Evolutionary conservation across 2,888 invertebrate genomes (phyloP), one percentile per base, ranked within the genome.

Genomic region (Tribolium freemani): DNA sequence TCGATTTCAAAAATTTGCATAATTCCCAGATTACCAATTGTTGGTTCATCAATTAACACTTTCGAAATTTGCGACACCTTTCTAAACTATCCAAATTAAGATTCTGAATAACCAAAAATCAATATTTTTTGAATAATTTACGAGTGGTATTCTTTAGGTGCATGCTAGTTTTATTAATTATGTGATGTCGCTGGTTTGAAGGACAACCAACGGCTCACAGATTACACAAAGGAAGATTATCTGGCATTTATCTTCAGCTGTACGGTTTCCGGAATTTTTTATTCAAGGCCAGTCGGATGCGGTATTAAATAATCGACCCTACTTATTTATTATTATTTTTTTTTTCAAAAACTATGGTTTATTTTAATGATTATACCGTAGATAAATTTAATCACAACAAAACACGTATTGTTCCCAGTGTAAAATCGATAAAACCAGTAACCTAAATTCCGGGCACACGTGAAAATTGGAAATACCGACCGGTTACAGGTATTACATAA

Each of bases 401-500:
- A 26, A 5, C 26, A 26, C 5, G 5, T 26, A 5, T 38, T 38
- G 38, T 38, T 38, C 9, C 38, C 8, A 5, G 3, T 5, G 4
- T 6, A 48, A 48, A 48, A 48, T 48, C 48, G 16, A 48, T 48
- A 48, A 48, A 38, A 38, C n/a, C 11, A 10, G 16, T 16, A 16
- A 16, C 13, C 48, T 48, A 48, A n/a, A 8, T 48, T 48, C 16
- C 11, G 11, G 11, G 16, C 45, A 10, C 45, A 10, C 48, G 48
- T 11, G 8, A 48, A 16, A 16, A 38, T 38, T 38, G 38, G 8
- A n/a, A 58, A 9, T 20, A 45, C 21, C 26, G 48, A 61, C 38
- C n/a, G n/a, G n/a, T 38, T 61, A 10, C 50, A 51, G 63, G 46
- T 21, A 31, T 63, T 63, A 63, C 51, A 63, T 63, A 51, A 63